Conservation (phyloP, 2,113 vertebrate genomes). For the Syngnathus scovelli region DNA sequence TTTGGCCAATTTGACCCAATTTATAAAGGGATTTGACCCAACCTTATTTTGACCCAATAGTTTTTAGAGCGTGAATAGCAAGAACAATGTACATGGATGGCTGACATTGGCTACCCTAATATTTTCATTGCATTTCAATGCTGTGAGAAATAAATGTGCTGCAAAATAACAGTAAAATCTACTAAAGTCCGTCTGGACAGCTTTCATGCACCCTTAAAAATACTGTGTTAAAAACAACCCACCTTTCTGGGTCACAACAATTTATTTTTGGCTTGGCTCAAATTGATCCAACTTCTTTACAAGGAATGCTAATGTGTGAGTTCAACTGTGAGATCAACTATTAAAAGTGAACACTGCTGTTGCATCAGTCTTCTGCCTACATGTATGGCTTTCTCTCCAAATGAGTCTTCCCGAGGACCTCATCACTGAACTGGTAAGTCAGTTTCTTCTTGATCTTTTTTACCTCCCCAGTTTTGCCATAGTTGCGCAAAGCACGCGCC, state of each 20-base stretch:
- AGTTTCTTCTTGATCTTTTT: slow-evolving; percentile 99
- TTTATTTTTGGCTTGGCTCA: no score
- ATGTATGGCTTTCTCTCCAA: slow-evolving; percentile 82
- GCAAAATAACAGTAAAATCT: not conserved
- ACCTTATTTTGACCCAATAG: no score
- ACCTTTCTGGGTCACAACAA: no score
- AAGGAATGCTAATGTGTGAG: slow-evolving; percentile 7
- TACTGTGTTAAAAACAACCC: no score
- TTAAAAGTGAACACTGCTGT: not conserved
- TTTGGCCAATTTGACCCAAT: no score
- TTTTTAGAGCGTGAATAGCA: not conserved
- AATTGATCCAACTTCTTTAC: not conserved
- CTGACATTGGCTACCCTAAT: not conserved
- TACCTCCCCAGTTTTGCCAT: slow-evolving; percentile 97
- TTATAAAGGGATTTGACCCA: no score
- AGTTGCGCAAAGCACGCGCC: slow-evolving; percentile 96
- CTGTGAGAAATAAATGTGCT: not conserved
- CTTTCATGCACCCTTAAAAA: not conserved
- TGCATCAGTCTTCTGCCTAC: slow-evolving; percentile 38
- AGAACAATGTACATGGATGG: not conserved
- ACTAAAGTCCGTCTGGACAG: not conserved
- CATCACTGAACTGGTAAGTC: slow-evolving; percentile 97
- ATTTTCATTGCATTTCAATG: not conserved
- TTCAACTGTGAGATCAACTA: not conserved
- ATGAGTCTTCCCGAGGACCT: slow-evolving; percentile 85